Evolutionary conservation across 2,113 vertebrate species (phyloP).

Genomic region (Nymphicus hollandicus): DNA sequence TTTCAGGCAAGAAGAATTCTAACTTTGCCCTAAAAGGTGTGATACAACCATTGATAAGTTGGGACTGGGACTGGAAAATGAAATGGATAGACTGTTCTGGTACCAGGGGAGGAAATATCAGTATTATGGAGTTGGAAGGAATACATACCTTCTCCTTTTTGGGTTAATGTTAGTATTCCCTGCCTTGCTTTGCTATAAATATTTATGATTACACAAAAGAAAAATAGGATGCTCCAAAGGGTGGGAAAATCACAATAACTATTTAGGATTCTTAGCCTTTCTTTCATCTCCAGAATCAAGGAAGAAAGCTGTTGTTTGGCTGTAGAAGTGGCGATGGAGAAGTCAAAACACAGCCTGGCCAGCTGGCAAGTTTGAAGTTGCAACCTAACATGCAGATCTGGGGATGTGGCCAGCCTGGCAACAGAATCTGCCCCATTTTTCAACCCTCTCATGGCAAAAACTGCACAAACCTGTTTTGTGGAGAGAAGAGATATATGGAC

Average conservation of each 20-base stretch:
- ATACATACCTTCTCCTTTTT: slow-evolving; percentile 10
- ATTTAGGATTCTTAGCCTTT: neutral
- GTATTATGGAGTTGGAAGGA: neutral
- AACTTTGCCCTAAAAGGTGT: neutral
- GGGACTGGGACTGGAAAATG: neutral
- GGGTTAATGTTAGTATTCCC: slow-evolving; percentile 14
- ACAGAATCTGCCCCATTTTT: neutral
- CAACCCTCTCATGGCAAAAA: neutral
- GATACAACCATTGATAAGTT: neutral
- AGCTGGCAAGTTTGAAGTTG: neutral
- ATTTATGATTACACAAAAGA: slow-evolving; percentile 49
- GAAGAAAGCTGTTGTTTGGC: neutral
- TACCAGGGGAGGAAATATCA: neutral
- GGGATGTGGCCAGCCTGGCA: neutral
- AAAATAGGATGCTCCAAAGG: slow-evolving; percentile 17
- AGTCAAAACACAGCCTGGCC: neutral
- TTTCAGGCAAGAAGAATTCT: neutral
- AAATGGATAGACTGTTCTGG: neutral
- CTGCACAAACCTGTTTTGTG: slow-evolving; percentile 86
- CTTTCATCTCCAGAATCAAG: neutral
- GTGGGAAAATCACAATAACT: slow-evolving; percentile 1
- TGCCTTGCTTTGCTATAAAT: slow-evolving; percentile 31
- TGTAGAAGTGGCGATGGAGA: neutral
- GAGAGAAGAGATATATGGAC: slow-evolving; percentile 96
- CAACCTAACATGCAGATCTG: neutral